Evolutionary conservation across 2,113 vertebrate species (phyloP).

Genomic region (Panthera leo): DNA sequence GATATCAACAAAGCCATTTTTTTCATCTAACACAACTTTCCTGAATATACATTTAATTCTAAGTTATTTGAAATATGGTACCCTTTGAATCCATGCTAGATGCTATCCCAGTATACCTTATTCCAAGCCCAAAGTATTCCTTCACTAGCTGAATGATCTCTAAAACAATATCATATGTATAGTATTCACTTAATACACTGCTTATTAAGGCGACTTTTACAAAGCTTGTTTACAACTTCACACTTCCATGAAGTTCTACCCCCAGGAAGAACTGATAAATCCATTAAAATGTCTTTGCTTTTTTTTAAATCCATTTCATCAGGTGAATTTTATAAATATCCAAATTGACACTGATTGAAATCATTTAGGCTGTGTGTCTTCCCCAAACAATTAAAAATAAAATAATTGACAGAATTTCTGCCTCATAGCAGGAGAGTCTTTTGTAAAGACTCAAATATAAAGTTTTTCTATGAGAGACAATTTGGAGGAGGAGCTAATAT

Average conservation of each 20-base stretch:
- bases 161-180: not conserved
- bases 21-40: not conserved
- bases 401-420: conserved; percentile 36
- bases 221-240: conserved; percentile 47
- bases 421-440: not conserved
- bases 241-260: not conserved
- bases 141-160: conserved; percentile 30
- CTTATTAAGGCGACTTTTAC: conserved; percentile 32
- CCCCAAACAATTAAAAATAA: conserved; percentile 25
- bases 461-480: not conserved
- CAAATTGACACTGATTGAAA: conserved; percentile 29
- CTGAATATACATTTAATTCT: not conserved
- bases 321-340: conserved; percentile 49
- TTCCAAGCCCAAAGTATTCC: conserved; percentile 3
- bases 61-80: not conserved
- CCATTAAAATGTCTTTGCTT: conserved; percentile 19
- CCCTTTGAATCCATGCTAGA: conserved; percentile 18
- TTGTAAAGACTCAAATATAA: conserved; percentile 29
- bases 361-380: not conserved
- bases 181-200: not conserved
- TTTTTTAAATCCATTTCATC: not conserved
- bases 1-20: not conserved
- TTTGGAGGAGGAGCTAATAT: not conserved
- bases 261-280: not conserved
- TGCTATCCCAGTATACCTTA: not conserved